These are phyloP conservation scores for Acrocephalus scirpaceus DNA, from an alignment of 2,797 vertebrate genomes.

Conservation along the genomic window DNA sequence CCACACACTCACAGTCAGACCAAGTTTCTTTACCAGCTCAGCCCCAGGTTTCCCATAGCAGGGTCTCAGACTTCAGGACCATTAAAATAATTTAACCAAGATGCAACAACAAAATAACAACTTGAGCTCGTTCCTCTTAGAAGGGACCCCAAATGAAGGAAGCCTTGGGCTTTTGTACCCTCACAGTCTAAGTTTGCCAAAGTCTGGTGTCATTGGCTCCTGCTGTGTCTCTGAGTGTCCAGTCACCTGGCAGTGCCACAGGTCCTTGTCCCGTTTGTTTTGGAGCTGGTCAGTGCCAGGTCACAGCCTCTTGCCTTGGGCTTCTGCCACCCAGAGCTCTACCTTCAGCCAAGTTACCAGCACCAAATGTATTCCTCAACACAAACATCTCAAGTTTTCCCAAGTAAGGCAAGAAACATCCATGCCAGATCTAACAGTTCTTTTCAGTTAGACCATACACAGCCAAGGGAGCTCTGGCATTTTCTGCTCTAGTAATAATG, in stretches of 20 bases:
- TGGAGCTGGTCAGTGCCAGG: background rate
- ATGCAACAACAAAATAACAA: background rate
- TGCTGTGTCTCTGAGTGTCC: background rate
- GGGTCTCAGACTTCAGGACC: fast-evolving
- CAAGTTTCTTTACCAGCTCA: background rate
- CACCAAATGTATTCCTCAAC: background rate
- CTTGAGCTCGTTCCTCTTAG: background rate
- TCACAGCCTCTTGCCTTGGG: background rate
- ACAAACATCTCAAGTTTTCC: background rate
- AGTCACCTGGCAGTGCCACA: background rate
- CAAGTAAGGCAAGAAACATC: background rate
- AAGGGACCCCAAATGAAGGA: background rate
- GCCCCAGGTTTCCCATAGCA: background rate
- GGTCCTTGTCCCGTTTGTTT: background rate
- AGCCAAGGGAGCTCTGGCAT: background rate
- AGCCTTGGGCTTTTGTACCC: background rate
- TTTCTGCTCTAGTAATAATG: background rate
- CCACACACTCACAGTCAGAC: background rate
- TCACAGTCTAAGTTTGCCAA: background rate
- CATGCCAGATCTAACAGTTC: background rate
- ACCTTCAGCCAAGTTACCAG: background rate
- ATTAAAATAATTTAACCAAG: background rate
- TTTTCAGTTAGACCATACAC: background rate
- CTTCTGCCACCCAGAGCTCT: background rate
- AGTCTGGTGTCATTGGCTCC: background rate